A percentile compares a stretch with the other conserved stretches of the same genome.
These are phyloP conservation scores for Saccopteryx leptura DNA, from an alignment of 2,113 vertebrate species.

Conservation along the genomic window DNA sequence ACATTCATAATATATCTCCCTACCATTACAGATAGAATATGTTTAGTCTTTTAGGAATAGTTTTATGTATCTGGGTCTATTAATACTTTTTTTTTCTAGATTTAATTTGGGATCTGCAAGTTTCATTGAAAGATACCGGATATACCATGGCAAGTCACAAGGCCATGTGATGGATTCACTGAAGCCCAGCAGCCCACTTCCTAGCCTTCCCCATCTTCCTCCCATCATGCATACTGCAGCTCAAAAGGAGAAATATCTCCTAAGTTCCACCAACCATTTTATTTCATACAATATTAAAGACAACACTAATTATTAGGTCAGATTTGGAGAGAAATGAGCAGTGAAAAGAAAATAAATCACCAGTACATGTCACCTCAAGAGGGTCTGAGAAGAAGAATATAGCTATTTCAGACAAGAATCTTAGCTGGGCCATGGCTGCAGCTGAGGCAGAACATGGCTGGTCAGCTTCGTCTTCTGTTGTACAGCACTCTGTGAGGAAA, in stretches of 20 bases:
- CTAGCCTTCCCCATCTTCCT: accelerated
- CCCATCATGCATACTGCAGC: not conserved
- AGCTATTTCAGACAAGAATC: not conserved
- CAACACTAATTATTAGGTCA: not conserved
- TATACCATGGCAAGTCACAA: not conserved
- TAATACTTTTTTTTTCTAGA: not conserved
- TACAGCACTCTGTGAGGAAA: not conserved
- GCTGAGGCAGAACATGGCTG: not conserved
- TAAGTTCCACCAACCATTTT: not conserved
- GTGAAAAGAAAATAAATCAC: not conserved
- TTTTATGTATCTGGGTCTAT: not conserved
- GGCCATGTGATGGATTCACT: accelerated
- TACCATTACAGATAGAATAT: not conserved
- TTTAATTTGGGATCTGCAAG: not conserved
- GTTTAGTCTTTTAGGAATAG: not conserved
- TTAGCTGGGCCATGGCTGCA: too few species aligned
- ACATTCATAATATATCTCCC: not conserved
- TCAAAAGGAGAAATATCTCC: not conserved
- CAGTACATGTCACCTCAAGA: not conserved
- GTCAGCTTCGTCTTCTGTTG: not conserved
- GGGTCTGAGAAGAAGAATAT: not conserved
- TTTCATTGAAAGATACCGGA: not conserved
- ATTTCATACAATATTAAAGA: not conserved
- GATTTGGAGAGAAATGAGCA: not conserved
- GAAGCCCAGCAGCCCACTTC: accelerated